Evolutionary conservation across 2,797 vertebrate genomes (phyloP).

Genomic region (Hoplostethus mediterraneus): DNA sequence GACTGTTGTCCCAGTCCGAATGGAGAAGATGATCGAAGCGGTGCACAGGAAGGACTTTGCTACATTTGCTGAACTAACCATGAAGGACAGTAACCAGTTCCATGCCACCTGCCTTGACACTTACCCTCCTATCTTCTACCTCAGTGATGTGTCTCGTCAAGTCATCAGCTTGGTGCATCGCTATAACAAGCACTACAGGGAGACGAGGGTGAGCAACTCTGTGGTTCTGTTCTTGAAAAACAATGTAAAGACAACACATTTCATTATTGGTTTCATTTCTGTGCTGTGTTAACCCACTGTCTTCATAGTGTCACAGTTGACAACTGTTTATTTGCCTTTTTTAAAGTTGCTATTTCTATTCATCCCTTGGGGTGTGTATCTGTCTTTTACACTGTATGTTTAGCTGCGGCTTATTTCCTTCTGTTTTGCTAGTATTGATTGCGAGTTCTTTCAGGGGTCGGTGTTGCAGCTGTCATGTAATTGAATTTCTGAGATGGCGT

Average conservation of each 20-base stretch:
- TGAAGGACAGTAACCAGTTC: slow-evolving; percentile 98
- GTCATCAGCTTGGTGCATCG: slow-evolving; percentile 90
- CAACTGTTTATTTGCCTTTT: neutral
- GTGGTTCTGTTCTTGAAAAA: neutral
- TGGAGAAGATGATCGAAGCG: slow-evolving; percentile 88
- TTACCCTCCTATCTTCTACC: slow-evolving; percentile 97
- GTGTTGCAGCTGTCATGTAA: neutral
- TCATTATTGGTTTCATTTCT: neutral
- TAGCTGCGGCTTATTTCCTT: neutral
- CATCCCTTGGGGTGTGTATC: neutral
- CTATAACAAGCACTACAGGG: slow-evolving; percentile 88
- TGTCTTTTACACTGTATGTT: neutral
- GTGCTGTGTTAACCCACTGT: neutral
- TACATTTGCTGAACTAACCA: slow-evolving; percentile 91
- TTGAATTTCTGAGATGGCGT: slow-evolving; percentile 43
- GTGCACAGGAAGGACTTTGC: slow-evolving; percentile 88
- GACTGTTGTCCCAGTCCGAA: slow-evolving; percentile 87
- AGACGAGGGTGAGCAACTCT: slow-evolving; percentile 85
- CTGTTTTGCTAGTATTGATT: neutral
- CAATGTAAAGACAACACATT: neutral
- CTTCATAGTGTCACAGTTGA: neutral
- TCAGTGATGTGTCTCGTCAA: slow-evolving; percentile 87
- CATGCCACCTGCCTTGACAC: slow-evolving; percentile 97
- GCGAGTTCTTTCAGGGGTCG: neutral
- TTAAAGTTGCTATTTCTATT: neutral